Percentiles rank a stretch among this genome's conserved stretches.
phyloP scores from a whole-genome alignment of 2,888 invertebrate species.

The Ophion ellenae region DNA sequence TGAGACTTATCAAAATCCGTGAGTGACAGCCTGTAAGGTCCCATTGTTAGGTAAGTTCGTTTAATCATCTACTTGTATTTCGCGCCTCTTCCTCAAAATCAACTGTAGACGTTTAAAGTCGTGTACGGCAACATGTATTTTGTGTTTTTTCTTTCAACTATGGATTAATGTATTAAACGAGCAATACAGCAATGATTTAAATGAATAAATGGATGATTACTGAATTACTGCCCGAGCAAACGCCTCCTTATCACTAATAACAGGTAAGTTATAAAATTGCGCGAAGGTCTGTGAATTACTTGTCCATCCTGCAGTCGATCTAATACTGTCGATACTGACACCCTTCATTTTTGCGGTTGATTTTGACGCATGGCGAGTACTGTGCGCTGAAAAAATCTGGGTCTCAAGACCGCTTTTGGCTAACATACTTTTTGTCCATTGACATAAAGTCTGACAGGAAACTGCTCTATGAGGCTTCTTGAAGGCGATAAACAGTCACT shows the following conservation, averaged over 20 bases:
- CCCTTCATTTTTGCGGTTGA: too few relatives aligned
- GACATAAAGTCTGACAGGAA: slow-evolving; percentile 63
- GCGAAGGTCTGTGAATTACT: background rate
- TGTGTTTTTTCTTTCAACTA: too few relatives aligned
- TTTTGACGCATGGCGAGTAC: too few relatives aligned
- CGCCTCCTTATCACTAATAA: background rate
- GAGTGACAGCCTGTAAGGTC: too few relatives aligned
- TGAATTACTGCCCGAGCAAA: background rate
- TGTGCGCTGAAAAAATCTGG: background rate
- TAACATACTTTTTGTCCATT: slow-evolving; percentile 58
- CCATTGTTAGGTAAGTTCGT: too few relatives aligned
- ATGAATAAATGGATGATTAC: background rate
- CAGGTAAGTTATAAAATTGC: background rate
- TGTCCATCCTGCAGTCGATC: background rate
- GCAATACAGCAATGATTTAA: too few relatives aligned
- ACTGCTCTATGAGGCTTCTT: slow-evolving; percentile 61
- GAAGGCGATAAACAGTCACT: slow-evolving; percentile 49
- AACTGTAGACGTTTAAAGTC: too few relatives aligned
- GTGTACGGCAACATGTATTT: too few relatives aligned
- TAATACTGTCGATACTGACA: background rate
- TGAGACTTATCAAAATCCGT: too few relatives aligned
- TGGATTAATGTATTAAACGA: too few relatives aligned
- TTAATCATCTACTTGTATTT: too few relatives aligned
- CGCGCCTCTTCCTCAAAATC: too few relatives aligned
- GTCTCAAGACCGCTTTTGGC: slow-evolving; percentile 38